Conservation (phyloP, 2,113 vertebrate species). For the Gasterosteus aculeatus region DNA sequence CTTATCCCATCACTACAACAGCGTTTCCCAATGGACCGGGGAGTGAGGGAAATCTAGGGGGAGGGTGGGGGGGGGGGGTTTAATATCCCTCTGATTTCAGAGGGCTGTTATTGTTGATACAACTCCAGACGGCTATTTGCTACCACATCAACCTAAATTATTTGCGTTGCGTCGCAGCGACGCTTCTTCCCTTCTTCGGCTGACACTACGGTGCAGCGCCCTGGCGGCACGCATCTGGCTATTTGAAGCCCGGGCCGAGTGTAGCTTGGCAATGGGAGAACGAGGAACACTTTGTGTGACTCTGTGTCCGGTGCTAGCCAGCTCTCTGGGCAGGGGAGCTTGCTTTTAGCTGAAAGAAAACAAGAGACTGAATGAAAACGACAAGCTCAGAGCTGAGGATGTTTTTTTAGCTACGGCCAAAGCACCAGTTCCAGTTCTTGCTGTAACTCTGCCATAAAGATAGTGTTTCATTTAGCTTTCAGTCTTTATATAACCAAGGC, state of each 20-base stretch:
- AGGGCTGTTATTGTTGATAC: conserved; percentile 73
- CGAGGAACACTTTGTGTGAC: conserved; percentile 70
- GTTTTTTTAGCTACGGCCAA: conserved; percentile 77
- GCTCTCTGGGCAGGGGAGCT: conserved; percentile 71
- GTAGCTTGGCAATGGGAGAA: conserved; percentile 55
- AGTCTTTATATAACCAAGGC: conserved; percentile 69
- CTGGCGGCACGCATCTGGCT: conserved; percentile 54
- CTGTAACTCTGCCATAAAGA: conserved; percentile 69
- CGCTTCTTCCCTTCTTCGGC: conserved; percentile 25
- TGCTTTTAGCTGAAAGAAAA: conserved; percentile 78
- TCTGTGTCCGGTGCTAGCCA: conserved; percentile 68
- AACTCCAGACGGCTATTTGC: conserved; percentile 70
- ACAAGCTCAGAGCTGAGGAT: conserved; percentile 77
- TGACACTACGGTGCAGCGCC: conserved; percentile 51
- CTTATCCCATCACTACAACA: conserved; percentile 82
- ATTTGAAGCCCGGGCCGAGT: conserved; percentile 41
- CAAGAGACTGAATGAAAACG: conserved; percentile 78
- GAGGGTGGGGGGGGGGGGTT: conserved; percentile 45
- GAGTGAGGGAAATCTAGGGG: conserved; percentile 65
- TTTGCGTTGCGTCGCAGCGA: conserved; percentile 52
- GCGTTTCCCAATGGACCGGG: conserved; percentile 72
- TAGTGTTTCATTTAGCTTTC: conserved; percentile 76
- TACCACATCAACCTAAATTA: conserved; percentile 59
- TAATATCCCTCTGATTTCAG: conserved; percentile 76
- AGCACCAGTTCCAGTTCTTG: conserved; percentile 71